Evolutionary conservation across 2,113 vertebrate species (phyloP), one percentile per base, ranked within the genome.

Genomic region (Entomyzon cyanotis): DNA sequence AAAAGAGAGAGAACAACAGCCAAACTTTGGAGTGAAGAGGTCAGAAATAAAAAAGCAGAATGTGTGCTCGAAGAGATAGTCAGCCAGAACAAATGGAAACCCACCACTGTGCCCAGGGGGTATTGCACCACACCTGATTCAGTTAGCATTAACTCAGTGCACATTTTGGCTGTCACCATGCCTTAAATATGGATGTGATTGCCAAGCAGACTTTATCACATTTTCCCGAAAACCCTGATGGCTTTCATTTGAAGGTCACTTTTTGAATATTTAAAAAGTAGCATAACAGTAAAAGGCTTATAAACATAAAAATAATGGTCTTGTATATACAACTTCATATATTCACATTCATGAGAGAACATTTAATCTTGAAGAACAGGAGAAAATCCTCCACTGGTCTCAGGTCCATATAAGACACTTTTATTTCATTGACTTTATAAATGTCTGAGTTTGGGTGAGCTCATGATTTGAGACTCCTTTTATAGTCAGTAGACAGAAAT

Each of bases 401-500:
- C 42, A 59, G 50, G 46, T 67, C 33, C 64, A 35, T 71, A 42
- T 30, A 58, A 75, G 68, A 55, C 1, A 2, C 58, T 90, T 92
- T 81, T 93, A 70, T 90, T 88, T 94, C 68, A 63, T 11, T 81
- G 55, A 77, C 60, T 95, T 90, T 62, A 70, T 86, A 92, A 88
- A 94, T 67, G 50, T 80, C 69, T 81, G 92, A 52, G 35, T 79
- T 91, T 63, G 53, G 47, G 53, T 90, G 50, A 94, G 44, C 46
- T 95, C 87, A 93, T 82, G 20, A 71, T 91, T 87, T 95, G 53
- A 90, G 37, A 33, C n/a, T 85, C 27, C 25, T 92, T 90, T 97
- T 92, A 65, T 24, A 77, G 46, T 73, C 76, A 62, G 47, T 46
- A 88, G 75, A 77, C 49, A 86, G 68, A 91, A 96, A 81, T 70